Conservation (phyloP, 92 coral and sea anemone genomes). For the Bergia puertoricense region DNA sequence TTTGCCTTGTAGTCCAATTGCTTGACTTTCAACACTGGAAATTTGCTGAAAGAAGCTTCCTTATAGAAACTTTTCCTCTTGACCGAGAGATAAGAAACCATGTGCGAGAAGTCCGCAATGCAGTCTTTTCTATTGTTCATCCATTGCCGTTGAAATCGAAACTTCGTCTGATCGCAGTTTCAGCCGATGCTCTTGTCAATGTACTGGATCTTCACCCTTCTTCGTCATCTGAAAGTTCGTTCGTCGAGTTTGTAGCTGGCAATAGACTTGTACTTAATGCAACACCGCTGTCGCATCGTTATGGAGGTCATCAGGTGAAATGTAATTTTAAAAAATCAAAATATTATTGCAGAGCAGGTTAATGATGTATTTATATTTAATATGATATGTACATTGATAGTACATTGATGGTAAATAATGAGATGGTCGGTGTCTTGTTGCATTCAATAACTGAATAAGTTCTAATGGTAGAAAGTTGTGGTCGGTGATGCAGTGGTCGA, state of each 20-base stretch:
- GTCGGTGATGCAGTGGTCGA: too few relatives aligned
- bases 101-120: background rate
- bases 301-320: conserved; percentile 93
- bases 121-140: too few relatives aligned
- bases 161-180: conserved; percentile 68
- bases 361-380: too few relatives aligned
- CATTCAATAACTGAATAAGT: too few relatives aligned
- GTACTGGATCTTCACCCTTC: conserved; percentile 34
- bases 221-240: conserved; percentile 42
- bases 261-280: conserved; percentile 56
- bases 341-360: too few relatives aligned
- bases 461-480: too few relatives aligned
- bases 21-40: conserved; percentile 66
- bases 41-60: conserved; percentile 58
- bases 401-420: too few relatives aligned
- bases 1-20: conserved; percentile 41
- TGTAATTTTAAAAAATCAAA: too few relatives aligned
- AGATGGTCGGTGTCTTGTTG: too few relatives aligned
- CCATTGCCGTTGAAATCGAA: conserved; percentile 22
- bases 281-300: conserved; percentile 77
- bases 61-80: conserved; percentile 60
- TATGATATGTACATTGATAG: too few relatives aligned
- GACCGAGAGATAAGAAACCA: conserved; percentile 68
- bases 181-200: conserved; percentile 64
- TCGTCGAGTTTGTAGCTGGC: conserved; percentile 73